A percentile compares a stretch with the other conserved stretches of the same genome.
Evolutionary conservation across 2,113 vertebrate species (phyloP).

Genomic region (Mormyrus lacerda): DNA sequence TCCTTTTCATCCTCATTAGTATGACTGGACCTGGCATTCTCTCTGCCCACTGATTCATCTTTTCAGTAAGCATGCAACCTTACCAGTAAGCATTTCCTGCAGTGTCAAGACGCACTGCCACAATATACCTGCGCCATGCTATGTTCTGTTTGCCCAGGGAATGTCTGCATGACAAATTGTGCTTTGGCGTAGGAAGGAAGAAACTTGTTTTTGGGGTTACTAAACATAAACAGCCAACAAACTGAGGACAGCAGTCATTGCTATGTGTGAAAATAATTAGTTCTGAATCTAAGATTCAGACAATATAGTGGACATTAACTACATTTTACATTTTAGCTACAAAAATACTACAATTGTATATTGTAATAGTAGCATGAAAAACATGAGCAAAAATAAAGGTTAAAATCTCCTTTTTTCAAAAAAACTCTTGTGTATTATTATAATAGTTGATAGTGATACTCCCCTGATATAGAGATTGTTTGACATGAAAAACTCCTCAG

Average conservation of each 20-base stretch:
- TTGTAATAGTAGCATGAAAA: neutral
- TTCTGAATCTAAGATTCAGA: neutral
- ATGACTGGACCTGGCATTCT: neutral
- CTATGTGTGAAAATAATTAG: neutral
- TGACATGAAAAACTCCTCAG: neutral
- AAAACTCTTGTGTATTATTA: neutral
- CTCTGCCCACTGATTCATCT: neutral
- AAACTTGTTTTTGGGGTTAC: neutral
- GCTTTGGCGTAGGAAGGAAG: neutral
- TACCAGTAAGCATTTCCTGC: neutral
- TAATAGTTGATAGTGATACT: neutral
- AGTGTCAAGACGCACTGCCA: neutral
- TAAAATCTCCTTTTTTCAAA: neutral
- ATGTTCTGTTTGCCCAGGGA: slow-evolving; percentile 1
- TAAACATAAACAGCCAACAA: neutral
- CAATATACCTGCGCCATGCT: neutral
- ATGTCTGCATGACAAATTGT: neutral
- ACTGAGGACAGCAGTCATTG: neutral
- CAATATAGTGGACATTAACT: neutral
- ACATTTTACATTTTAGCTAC: too few species aligned
- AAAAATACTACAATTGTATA: neutral
- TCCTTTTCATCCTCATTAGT: neutral
- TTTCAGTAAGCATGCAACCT: neutral
- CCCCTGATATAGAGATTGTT: neutral
- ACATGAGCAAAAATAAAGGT: neutral